A percentile compares a stretch with the other conserved stretches of the same genome.
These are phyloP conservation scores for Empidonax alnorum DNA, from an alignment of 2,113 vertebrate species.

Conservation along the genomic window DNA sequence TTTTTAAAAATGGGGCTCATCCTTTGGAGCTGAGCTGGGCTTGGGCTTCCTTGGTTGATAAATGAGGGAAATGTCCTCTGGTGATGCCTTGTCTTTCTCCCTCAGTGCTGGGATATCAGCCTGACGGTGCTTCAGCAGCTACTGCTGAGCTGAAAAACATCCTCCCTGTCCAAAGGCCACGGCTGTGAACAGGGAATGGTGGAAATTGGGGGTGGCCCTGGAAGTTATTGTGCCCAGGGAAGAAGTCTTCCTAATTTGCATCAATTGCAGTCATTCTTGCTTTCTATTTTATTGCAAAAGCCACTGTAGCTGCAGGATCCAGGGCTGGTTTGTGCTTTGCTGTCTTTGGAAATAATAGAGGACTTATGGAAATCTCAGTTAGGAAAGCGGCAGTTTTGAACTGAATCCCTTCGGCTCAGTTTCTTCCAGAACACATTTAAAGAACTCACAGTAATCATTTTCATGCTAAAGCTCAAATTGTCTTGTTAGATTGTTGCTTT, in stretches of 20 bases:
- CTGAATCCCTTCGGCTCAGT: not conserved
- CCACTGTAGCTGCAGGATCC: not conserved
- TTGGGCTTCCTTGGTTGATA: not conserved
- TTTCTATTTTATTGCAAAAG: not conserved
- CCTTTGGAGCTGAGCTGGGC: not conserved
- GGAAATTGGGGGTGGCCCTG: not conserved
- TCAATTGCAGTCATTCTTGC: not conserved
- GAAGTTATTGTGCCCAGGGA: not conserved
- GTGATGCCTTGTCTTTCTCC: not conserved
- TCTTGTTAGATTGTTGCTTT: not conserved
- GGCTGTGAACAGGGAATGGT: fast-evolving
- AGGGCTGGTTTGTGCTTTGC: not conserved
- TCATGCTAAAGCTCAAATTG: not conserved
- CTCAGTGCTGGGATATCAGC: not conserved
- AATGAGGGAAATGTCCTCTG: not conserved
- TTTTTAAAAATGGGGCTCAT: not conserved
- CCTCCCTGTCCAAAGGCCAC: not conserved
- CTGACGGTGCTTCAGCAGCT: not conserved
- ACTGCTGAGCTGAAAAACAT: not conserved
- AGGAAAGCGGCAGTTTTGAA: not conserved
- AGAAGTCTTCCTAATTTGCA: not conserved
- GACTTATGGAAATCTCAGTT: not conserved
- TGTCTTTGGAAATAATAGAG: not conserved
- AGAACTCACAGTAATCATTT: not conserved
- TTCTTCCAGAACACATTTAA: not conserved